Conservation (phyloP, 2,888 invertebrate species). For the Monochamus alternatus region DNA sequence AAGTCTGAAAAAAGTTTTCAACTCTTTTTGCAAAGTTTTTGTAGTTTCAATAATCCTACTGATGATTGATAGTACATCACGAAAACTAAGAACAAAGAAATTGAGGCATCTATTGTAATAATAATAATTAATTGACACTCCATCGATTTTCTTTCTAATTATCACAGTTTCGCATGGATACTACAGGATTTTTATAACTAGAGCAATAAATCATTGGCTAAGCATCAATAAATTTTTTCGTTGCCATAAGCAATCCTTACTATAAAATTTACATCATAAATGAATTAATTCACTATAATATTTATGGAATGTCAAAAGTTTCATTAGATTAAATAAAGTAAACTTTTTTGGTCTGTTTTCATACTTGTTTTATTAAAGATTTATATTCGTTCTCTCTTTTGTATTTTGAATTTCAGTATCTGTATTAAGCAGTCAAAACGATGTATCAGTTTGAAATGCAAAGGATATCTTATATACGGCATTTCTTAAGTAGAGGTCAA, state of each 20-base stretch:
- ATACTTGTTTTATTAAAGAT: background rate
- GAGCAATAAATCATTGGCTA: background rate
- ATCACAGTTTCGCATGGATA: background rate
- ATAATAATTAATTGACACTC: background rate
- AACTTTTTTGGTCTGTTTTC: background rate
- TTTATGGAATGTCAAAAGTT: constrained; percentile 17
- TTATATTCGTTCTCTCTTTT: too few species aligned
- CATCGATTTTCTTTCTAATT: background rate
- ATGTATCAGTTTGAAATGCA: too few species aligned
- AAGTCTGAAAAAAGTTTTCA: too few species aligned
- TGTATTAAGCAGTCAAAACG: too few species aligned
- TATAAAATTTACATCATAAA: constrained; percentile 1
- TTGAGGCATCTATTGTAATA: too few species aligned
- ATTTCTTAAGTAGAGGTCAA: too few species aligned
- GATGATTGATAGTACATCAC: too few species aligned
- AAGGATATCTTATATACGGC: too few species aligned
- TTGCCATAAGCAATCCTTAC: background rate
- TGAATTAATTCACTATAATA: background rate
- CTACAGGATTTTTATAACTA: background rate
- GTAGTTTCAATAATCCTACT: too few species aligned
- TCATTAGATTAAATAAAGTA: background rate
- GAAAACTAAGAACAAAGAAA: too few species aligned
- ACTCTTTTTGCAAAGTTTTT: too few species aligned
- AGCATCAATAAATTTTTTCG: constrained; percentile 1
- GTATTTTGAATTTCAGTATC: too few species aligned